A percentile compares a stretch with the other conserved stretches of the same genome.
These are phyloP conservation scores for Synanthedon vespiformis DNA, from an alignment of 2,888 invertebrate genomes.

Conservation along the genomic window DNA sequence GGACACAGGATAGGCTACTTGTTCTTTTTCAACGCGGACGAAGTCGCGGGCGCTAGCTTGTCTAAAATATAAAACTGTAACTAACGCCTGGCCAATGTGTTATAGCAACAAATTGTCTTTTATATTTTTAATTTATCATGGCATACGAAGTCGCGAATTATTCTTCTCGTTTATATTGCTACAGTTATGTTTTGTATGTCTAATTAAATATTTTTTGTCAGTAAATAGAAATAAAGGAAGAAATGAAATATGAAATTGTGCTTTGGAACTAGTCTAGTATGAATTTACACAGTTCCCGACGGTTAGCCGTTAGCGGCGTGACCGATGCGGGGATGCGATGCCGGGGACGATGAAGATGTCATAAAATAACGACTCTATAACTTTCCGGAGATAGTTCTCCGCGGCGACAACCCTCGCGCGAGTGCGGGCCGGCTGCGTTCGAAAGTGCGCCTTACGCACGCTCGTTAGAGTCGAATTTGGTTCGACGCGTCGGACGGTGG, in stretches of 20 bases:
- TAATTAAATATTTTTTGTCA: too few species aligned
- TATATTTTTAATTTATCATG: too few species aligned
- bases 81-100: too few species aligned
- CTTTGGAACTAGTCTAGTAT: slow-evolving; percentile 26
- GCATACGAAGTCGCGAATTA: too few species aligned
- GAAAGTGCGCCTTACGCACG: background rate
- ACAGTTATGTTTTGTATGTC: too few species aligned
- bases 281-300: slow-evolving; percentile 29
- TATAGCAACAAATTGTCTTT: too few species aligned
- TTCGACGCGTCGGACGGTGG: slow-evolving; percentile 2
- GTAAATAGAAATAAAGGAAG: slow-evolving; percentile 6
- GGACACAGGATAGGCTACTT: too few species aligned
- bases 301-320: slow-evolving; percentile 19
- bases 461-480: background rate
- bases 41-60: too few species aligned
- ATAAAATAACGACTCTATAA: slow-evolving; percentile 58
- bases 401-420: slow-evolving; percentile 29
- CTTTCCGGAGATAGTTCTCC: slow-evolving; percentile 37
- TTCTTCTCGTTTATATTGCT: too few species aligned
- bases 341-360: slow-evolving; percentile 47
- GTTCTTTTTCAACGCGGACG: too few species aligned
- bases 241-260: slow-evolving; percentile 20
- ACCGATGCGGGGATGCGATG: slow-evolving; percentile 12
- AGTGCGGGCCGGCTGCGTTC: background rate
- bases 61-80: too few species aligned